Base-by-base conservation (phyloP, 92 coral and sea anemone genomes). In the Zoanthus solanderi region DNA sequence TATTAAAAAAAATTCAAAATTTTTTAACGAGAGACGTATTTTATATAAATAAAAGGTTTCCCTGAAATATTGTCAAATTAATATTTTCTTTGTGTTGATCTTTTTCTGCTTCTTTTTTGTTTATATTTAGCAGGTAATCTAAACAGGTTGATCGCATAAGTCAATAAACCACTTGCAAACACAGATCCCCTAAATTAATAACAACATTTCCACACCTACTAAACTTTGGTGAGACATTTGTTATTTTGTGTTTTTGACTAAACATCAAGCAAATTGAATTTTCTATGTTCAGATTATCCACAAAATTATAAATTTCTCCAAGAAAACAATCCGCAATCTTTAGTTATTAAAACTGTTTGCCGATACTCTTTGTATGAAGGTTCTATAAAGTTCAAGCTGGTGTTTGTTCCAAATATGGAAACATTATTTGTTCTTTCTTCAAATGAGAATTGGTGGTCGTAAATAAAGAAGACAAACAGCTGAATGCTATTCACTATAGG, bases 161-260 rank as follows among this genome's bases (percentile, higher is more conserved):
- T 18, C 76, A 81, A 48, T 46, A 56, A 66, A 46, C 28, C 76
- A 81, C 85, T 81, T 81, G 85, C 37, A 28, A 65, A 65, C 76
- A 81, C 85, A 46, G 75, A 75, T 81, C 85, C 65, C 42, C 85
- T 29, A 63, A 81, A 81, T 65, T 66, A 66, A 81, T 73, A 66
- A 81, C 75, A 63, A 18, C 66, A 44, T 81, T 54, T 75, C 47
- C 75, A 63, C 42, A 37, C 42, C 85, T 81, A 75, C 29, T 81
- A 65, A 66, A 81, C 44, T 18, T 54, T 16, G 58, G 63, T 65
- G 7, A 47, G 75, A 81, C 30, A 34, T 58, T 31, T 15, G 45
- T 61, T 66, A 48, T 13, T 65, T 47, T n/a, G n/a, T 28, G 5
- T 81, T 66, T 54, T 34, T 23, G 53, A 67, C 11, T 47, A 42